phyloP scores from a whole-genome alignment of 2,888 invertebrate species.

The Aphidoletes aphidimyza region DNA sequence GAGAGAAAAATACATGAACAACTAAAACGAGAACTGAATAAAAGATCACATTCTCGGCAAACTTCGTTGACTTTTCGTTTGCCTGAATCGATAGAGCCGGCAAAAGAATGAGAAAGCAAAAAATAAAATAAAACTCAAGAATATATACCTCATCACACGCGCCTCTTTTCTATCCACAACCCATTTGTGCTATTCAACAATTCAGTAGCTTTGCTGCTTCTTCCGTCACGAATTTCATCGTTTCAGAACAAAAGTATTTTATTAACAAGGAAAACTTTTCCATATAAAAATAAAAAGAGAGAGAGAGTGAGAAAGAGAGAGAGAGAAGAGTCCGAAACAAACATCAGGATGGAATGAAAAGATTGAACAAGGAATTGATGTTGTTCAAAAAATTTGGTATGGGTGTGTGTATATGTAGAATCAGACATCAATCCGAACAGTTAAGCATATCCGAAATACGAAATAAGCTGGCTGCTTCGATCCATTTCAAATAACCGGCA shows the following conservation, averaged over 20 bases:
- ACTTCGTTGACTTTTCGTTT: neutral
- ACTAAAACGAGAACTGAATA: constrained; percentile 3
- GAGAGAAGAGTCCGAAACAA: neutral
- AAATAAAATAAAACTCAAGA: neutral
- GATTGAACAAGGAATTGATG: constrained; percentile 12
- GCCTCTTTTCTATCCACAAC: neutral
- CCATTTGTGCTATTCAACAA: neutral
- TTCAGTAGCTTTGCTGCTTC: neutral
- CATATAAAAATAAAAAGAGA: neutral
- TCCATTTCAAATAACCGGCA: constrained; percentile 22
- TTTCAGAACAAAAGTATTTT: constrained; percentile 40
- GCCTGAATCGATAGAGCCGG: no score
- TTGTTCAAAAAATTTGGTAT: neutral
- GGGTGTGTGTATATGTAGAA: constrained; percentile 41
- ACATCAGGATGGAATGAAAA: neutral
- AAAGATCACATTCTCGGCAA: neutral
- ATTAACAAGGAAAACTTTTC: constrained; percentile 34
- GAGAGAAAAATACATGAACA: constrained; percentile 35
- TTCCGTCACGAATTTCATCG: constrained; percentile 36
- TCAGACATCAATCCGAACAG: constrained; percentile 35
- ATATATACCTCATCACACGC: neutral
- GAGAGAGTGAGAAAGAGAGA: neutral
- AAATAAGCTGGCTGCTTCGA: neutral
- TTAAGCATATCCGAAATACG: constrained; percentile 40
- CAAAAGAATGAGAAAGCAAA: no score